Conservation (phyloP, 2,797 vertebrate genomes). For the Cossypha heuglini region DNA sequence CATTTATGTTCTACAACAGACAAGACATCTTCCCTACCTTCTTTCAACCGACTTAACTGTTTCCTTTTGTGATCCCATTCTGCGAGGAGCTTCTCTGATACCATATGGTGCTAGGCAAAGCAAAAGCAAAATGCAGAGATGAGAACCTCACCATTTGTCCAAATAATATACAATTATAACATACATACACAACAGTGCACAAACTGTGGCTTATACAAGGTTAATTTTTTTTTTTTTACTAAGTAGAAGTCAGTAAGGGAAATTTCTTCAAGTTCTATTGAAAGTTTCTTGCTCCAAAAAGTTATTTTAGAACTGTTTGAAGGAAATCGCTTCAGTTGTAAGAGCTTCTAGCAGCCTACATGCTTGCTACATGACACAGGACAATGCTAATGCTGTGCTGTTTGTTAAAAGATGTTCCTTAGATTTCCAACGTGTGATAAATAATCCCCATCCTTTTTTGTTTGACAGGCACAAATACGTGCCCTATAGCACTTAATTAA, state of each 20-base stretch:
- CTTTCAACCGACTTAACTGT: constrained; percentile 79
- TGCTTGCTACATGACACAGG: rapidly evolving
- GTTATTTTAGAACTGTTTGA: neutral
- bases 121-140: neutral
- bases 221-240: neutral
- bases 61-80: constrained; percentile 90
- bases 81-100: constrained; percentile 94
- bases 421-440: neutral
- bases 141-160: neutral
- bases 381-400: neutral
- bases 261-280: neutral
- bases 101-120: constrained; percentile 89
- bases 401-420: neutral
- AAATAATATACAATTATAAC: neutral
- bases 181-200: neutral
- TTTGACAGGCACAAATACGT: neutral
- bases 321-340: neutral
- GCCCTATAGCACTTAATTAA: neutral
- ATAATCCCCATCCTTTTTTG: neutral
- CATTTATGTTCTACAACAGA: neutral
- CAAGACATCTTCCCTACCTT: constrained; percentile 75
- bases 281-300: neutral
- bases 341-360: neutral
- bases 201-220: neutral
- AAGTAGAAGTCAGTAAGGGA: neutral